Percentiles rank a stretch among this genome's conserved stretches.
These are phyloP conservation scores for Perca fluviatilis DNA, from an alignment of 2,113 vertebrate genomes.

Conservation along the genomic window DNA sequence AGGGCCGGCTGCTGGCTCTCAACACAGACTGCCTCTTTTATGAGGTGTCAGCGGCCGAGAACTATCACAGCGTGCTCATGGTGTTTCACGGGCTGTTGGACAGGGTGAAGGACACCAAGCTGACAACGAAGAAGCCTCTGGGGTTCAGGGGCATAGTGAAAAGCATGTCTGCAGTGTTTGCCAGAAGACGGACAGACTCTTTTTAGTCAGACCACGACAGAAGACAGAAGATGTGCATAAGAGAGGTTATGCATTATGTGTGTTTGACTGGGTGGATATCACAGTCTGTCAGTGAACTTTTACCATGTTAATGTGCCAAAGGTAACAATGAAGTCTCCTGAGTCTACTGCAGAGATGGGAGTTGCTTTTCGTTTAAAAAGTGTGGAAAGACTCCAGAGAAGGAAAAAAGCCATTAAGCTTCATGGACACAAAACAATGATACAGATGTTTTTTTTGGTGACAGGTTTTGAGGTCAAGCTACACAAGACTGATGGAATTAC, in stretches of 20 bases:
- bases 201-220: conserved; percentile 72
- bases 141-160: conserved; percentile 89
- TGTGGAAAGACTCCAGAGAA: background rate
- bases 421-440: background rate
- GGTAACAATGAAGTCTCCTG: background rate
- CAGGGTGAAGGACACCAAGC: conserved; percentile 84
- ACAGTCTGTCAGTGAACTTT: conserved; percentile 4
- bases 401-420: conserved; percentile 9
- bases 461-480: background rate
- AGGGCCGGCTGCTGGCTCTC: conserved; percentile 88
- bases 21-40: conserved; percentile 88
- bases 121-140: conserved; percentile 81
- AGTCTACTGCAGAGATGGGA: background rate
- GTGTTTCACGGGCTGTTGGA: conserved; percentile 88
- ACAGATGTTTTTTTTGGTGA: conserved; percentile 6
- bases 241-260: background rate
- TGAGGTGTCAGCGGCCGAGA: conserved; percentile 89
- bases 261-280: conserved; percentile 8
- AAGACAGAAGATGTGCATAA: background rate
- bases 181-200: conserved; percentile 88
- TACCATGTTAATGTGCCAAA: background rate
- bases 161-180: conserved; percentile 89
- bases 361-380: background rate
- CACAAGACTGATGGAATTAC: background rate
- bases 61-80: conserved; percentile 88